Evolutionary conservation across 2,888 invertebrate genomes (phyloP).

Genomic region (Lapara coniferarum): DNA sequence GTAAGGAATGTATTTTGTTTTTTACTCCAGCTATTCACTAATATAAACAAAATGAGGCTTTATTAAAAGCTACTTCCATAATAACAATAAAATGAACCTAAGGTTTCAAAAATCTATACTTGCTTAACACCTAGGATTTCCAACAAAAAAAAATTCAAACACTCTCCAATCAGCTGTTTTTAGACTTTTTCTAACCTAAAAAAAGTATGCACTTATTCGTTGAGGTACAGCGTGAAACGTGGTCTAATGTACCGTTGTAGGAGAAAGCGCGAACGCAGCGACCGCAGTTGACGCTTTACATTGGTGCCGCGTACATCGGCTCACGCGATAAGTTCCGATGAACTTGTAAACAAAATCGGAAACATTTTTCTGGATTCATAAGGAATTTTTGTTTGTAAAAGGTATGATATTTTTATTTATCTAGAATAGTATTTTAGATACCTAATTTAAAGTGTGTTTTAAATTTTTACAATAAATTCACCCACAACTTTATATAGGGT

Average conservation of each 20-base stretch:
- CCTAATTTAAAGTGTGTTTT: too few species aligned
- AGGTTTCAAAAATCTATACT: too few species aligned
- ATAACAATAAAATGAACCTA: too few species aligned
- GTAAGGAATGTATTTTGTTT: too few species aligned
- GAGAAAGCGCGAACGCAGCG: slow-evolving; percentile 66
- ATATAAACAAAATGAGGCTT: background rate
- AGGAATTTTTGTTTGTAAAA: background rate
- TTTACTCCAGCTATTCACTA: too few species aligned
- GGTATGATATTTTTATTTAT: background rate
- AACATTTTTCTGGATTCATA: slow-evolving; percentile 1
- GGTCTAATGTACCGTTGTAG: slow-evolving; percentile 66
- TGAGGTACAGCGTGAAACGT: slow-evolving; percentile 36
- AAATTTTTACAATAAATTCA: too few species aligned
- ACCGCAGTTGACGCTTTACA: slow-evolving; percentile 39
- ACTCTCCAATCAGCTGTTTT: slow-evolving; percentile 5
- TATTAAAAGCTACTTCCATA: too few species aligned
- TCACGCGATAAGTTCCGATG: background rate
- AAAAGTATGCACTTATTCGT: slow-evolving; percentile 26
- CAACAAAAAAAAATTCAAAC: background rate
- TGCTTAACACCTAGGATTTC: background rate
- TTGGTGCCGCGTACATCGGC: background rate
- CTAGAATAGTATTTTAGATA: background rate
- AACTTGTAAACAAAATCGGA: slow-evolving; percentile 11
- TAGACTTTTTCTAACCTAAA: slow-evolving; percentile 6
- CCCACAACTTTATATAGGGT: too few species aligned